Conservation (phyloP, 2,113 vertebrate species). For the Columba janthina region DNA sequence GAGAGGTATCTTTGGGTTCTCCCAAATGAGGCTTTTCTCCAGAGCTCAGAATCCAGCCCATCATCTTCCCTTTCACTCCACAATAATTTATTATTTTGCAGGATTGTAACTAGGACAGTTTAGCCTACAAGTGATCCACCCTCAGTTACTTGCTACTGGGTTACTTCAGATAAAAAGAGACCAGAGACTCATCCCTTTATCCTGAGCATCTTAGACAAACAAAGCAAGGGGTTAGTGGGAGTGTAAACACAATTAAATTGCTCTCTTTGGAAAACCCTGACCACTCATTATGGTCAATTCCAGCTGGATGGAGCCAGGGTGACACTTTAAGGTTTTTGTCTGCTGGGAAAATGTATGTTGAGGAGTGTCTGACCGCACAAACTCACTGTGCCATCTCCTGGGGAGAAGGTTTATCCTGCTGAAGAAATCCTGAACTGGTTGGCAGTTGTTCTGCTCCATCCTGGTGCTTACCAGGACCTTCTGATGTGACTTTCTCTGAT, state of each 20-base stretch:
- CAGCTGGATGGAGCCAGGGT: not conserved
- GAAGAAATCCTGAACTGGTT: not conserved
- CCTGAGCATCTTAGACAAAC: not conserved
- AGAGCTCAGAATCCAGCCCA: not conserved
- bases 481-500: rapidly evolving
- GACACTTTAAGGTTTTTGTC: not conserved
- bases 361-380: not conserved
- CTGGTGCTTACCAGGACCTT: not conserved
- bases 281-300: not conserved
- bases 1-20: not conserved
- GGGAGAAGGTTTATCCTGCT: not conserved
- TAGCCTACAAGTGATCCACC: not conserved
- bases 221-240: not conserved
- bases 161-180: not conserved
- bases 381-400: rapidly evolving
- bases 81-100: not conserved
- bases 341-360: not conserved
- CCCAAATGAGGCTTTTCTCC: not conserved
- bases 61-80: not conserved
- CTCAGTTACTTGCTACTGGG: not conserved
- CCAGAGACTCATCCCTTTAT: not conserved
- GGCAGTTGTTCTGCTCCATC: not conserved
- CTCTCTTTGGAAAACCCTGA: not conserved
- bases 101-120: not conserved
- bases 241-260: not conserved